Percentiles rank a stretch among this genome's conserved stretches.
These are phyloP conservation scores for Aythya baeri DNA, from an alignment of 2,113 vertebrate genomes.

Conservation along the genomic window DNA sequence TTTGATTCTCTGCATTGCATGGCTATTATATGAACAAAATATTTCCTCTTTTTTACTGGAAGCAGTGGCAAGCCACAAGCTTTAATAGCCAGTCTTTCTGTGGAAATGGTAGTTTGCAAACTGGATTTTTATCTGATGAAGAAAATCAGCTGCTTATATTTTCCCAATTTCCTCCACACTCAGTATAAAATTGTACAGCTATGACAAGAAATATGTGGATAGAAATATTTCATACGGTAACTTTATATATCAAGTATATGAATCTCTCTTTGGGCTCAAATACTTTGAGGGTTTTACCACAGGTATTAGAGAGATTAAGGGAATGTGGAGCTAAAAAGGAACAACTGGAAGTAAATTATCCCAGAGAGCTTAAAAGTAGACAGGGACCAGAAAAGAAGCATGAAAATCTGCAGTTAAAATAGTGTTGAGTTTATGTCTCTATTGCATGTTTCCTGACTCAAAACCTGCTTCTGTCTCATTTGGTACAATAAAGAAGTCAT, in stretches of 20 bases:
- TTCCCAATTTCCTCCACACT: not conserved
- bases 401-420: not conserved
- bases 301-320: not conserved
- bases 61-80: not conserved
- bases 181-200: not conserved
- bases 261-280: not conserved
- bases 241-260: not conserved
- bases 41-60: not conserved
- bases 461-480: not conserved
- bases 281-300: not conserved
- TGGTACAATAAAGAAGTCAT: rapidly evolving
- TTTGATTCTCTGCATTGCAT: not conserved
- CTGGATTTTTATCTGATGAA: not conserved
- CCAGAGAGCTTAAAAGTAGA: not conserved
- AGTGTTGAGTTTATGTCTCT: not conserved
- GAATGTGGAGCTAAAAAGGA: not conserved
- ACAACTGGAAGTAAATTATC: not conserved
- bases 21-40: not conserved
- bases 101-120: not conserved
- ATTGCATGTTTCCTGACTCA: not conserved
- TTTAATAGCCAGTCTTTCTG: not conserved
- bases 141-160: not conserved
- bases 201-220: not conserved
- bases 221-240: not conserved
- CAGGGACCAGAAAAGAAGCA: not conserved